phyloP scores from a whole-genome alignment of 1,140 invertebrate species.

The Drosophila melanica region DNA sequence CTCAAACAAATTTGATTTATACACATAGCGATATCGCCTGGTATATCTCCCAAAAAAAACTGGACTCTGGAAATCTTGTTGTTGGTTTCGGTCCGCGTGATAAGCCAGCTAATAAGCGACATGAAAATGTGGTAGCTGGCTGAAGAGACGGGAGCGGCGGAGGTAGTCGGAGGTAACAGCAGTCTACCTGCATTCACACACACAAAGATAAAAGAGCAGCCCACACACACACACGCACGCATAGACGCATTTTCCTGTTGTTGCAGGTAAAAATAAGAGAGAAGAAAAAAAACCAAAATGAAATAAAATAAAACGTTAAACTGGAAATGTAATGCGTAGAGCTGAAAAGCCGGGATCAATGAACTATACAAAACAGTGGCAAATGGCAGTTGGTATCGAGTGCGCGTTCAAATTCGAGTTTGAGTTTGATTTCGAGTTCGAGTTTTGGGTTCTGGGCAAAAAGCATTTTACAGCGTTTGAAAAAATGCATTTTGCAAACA shows the following conservation, averaged over 20 bases:
- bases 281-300: conserved; percentile 56
- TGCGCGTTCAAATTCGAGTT: conserved; percentile 18
- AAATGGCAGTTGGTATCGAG: conserved; percentile 20
- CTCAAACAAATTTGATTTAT: conserved; percentile 11
- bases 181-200: conserved; percentile 48
- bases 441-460: background rate
- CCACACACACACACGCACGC: conserved; percentile 34
- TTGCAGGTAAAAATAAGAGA: conserved; percentile 65
- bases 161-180: background rate
- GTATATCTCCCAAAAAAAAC: conserved; percentile 41
- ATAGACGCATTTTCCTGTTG: conserved; percentile 74
- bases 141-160: background rate
- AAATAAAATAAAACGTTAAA: conserved; percentile 75
- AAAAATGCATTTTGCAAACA: background rate
- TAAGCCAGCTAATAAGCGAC: conserved; percentile 70
- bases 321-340: conserved; percentile 79
- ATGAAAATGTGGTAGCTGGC: conserved; percentile 59
- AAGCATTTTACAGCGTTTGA: conserved; percentile 10
- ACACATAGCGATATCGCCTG: conserved; percentile 6
- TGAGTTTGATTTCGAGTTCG: conserved; percentile 22
- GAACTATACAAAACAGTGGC: conserved; percentile 58
- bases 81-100: conserved; percentile 31
- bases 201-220: conserved; percentile 63
- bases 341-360: conserved; percentile 74
- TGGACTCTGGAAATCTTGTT: conserved; percentile 13